These are phyloP conservation scores for Salvelinus alpinus DNA, from an alignment of 2,113 vertebrate genomes.

Conservation along the genomic window DNA sequence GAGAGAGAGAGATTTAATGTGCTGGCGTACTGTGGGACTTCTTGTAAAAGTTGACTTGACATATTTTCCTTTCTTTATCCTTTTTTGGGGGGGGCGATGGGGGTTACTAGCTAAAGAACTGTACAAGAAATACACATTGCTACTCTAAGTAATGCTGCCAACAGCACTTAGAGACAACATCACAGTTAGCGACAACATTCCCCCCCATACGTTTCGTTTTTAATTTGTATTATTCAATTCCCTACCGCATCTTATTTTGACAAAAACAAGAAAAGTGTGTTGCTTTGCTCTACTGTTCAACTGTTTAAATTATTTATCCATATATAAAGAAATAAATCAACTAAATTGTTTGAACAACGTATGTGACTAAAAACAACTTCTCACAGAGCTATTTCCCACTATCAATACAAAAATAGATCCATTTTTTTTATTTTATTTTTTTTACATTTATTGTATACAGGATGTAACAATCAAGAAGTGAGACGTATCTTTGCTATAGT, in stretches of 20 bases:
- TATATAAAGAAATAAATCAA: constrained; percentile 2
- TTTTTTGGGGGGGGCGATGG: constrained; percentile 28
- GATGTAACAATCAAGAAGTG: constrained; percentile 59
- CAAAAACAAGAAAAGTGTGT: too few species aligned
- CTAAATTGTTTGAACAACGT: constrained; percentile 24
- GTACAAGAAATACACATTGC: constrained; percentile 39
- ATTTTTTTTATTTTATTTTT: constrained; percentile 40
- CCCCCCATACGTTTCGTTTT: neutral
- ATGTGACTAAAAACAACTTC: constrained; percentile 46
- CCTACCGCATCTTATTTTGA: neutral
- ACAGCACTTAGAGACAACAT: constrained; percentile 43
- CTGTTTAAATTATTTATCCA: neutral
- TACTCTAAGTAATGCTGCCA: constrained; percentile 52
- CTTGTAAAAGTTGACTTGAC: constrained; percentile 1
- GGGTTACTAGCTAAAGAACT: constrained; percentile 30
- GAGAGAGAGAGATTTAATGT: neutral
- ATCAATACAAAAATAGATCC: constrained; percentile 74
- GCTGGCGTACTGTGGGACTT: neutral
- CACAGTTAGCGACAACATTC: neutral
- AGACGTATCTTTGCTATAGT: constrained; percentile 45
- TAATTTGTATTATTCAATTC: neutral
- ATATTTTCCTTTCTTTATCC: constrained; percentile 3
- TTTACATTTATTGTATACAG: constrained; percentile 54
- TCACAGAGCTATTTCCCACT: constrained; percentile 43
- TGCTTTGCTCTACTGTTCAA: neutral